A percentile compares a stretch with the other conserved stretches of the same genome.
Conservation (phyloP, 2,797 vertebrate genomes). For the Thunnus albacares region DNA sequence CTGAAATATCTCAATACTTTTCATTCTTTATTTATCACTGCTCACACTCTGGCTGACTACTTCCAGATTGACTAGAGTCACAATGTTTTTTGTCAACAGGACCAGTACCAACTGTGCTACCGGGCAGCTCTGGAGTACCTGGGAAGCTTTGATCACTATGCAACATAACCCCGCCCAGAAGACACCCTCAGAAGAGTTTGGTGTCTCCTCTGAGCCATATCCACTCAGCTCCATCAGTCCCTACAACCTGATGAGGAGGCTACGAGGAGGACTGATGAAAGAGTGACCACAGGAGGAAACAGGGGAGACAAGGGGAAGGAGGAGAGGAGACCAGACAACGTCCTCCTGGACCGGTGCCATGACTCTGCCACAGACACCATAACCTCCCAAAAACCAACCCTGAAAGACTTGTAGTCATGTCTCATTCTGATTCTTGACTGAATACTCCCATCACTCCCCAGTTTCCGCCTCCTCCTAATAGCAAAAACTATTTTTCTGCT, state of each 20-base stretch:
- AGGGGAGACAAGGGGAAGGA: constrained; percentile 56
- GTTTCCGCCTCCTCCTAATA: constrained; percentile 59
- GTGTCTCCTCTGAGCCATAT: constrained; percentile 90
- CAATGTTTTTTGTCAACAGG: constrained; percentile 81
- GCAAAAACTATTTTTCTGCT: constrained; percentile 62
- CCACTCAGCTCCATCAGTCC: constrained; percentile 86
- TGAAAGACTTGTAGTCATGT: constrained; percentile 42
- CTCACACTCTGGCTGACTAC: neutral
- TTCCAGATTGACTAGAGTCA: neutral
- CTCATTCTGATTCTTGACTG: constrained; percentile 63
- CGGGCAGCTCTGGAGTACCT: constrained; percentile 97
- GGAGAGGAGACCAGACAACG: constrained; percentile 11
- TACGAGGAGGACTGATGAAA: constrained; percentile 68
- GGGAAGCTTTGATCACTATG: constrained; percentile 99
- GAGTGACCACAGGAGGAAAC: constrained; percentile 54
- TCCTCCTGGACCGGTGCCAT: constrained; percentile 55
- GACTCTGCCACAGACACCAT: constrained; percentile 63
- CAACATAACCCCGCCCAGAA: constrained; percentile 92
- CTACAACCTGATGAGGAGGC: constrained; percentile 75
- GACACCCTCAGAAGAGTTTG: constrained; percentile 59
- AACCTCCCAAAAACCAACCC: constrained; percentile 42
- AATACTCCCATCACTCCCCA: constrained; percentile 47
- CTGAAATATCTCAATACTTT: neutral
- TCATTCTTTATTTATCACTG: neutral
- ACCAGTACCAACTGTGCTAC: constrained; percentile 99